Base-by-base conservation (phyloP, 1,140 invertebrate genomes). In the Lasioglossum baleicum region DNA sequence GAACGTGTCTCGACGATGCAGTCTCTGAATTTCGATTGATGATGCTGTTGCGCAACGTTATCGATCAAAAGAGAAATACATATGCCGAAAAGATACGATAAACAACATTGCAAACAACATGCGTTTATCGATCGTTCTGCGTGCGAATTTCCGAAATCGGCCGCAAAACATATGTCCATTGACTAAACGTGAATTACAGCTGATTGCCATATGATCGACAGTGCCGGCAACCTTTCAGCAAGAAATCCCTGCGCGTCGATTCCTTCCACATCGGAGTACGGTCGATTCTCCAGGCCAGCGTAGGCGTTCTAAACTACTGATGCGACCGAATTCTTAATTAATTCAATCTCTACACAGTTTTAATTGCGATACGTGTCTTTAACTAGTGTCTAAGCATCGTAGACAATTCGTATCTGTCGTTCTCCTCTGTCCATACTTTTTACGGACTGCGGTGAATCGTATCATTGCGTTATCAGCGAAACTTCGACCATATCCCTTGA, bases 181-280 rank as follows among this genome's bases (percentile, higher is more conserved):
- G 63, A 60, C 35, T 44, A 77, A 71, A 66, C 68, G 67, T 77
- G 80, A 78, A 78, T 75, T 83, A 89, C 90, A 90, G 90, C 90
- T 91, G 90, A 91, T 88, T 89, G 81, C 87, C 90, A 90, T 90
- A 91, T 91, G 90, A 90, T 90, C 89, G 84, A 71, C 80, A 85
- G 48, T 31, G 48, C 15, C 35, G 71, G 63, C 88, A 91, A 91
- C 87, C 20, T 10, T 26, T 0, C 13, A 1, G 11, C 58, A 76
- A 79, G n/a, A 78, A 82, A 68, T 68, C 40, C 51, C 51, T 74
- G 4, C 10, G 44, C 3, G 22, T 20, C 44, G 20, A 17, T 5
- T 13, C 0, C 48, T 31, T 71, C 56, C 26, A 26, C 31, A 42
- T 26, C 17, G 26, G 44, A 20, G 5, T 26, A 17, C 7, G 40